Base-by-base conservation (phyloP, 2,888 invertebrate genomes). In the Hedychridium roseum region DNA sequence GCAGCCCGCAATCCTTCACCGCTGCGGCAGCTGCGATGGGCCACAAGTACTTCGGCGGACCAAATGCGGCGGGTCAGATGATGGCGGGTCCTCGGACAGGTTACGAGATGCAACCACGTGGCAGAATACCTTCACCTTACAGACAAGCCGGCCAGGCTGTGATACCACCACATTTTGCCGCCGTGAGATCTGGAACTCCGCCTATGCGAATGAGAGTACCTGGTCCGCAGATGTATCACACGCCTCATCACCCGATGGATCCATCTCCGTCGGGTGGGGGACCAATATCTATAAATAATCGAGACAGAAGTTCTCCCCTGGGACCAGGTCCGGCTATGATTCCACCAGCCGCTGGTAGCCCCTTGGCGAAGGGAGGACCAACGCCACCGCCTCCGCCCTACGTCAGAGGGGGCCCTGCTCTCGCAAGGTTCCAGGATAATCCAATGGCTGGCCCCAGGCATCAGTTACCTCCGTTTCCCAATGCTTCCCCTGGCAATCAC, bases 251-350 rank as follows among this genome's bases (percentile, higher is more conserved):
- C 57, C 79, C 82, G 1, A 73, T 83, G 74, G 83, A 83, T 54
- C 83, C 83, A 0, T 82, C 83, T 2, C 83, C 83, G 0, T 82
- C 83, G 1, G 83, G 83, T 16, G 83, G 83, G 3, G 82, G 83
- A 2, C 79, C 82, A 1, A 81, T 83, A 39, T 78, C 79, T 34
- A 79, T 82, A 23, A 71, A 73, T 32, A 76, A 60, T 38, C 59
- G 78, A 3, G 76, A 73, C 41, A 68, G 65, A 17, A 73, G 59
- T 35, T 76, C 64, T 36, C 72, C 64, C 1, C 41, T 67, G 49
- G 49, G 78, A 58, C 60, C 70, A 54, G 59, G 71, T 38, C 70
- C 78, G 3, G 67, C 74, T 1, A 72, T 79, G 59, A 77, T 79
- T 39, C 76, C 80, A 17, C 72, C 80, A n/a, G 54, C 76, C 15